A percentile compares a stretch with the other conserved stretches of the same genome.
phyloP scores from a whole-genome alignment of 2,888 invertebrate genomes.

The Pharmacophagus antenor region DNA sequence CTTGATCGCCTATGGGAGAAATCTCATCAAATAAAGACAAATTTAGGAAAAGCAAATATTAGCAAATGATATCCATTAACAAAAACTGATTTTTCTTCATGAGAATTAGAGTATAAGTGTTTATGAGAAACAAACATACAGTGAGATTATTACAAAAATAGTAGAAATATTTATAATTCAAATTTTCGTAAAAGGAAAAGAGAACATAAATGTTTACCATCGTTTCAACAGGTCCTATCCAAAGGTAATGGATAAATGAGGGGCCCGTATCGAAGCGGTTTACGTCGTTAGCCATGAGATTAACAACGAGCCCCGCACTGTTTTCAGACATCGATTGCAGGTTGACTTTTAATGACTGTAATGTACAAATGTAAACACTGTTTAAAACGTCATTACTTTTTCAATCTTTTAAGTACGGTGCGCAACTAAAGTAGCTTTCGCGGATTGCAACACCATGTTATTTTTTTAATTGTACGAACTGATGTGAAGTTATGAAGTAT shows the following conservation, averaged over 20 bases:
- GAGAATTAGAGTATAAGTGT: neutral
- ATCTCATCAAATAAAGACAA: neutral
- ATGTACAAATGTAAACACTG: constrained; percentile 15
- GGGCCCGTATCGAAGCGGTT: constrained; percentile 86
- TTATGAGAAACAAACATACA: neutral
- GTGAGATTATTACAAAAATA: neutral
- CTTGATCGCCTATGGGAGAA: too few species aligned
- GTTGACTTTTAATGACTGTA: constrained; percentile 68
- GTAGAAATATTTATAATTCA: neutral
- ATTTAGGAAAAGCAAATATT: neutral
- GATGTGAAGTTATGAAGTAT: too few species aligned
- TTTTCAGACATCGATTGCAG: constrained; percentile 67
- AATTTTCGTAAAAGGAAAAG: neutral
- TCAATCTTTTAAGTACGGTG: too few species aligned
- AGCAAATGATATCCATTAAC: neutral
- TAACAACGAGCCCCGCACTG: constrained; percentile 76
- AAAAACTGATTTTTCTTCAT: neutral
- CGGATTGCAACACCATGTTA: too few species aligned
- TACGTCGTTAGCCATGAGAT: constrained; percentile 88
- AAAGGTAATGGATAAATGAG: constrained; percentile 86
- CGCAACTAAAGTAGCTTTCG: too few species aligned
- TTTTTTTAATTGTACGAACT: too few species aligned
- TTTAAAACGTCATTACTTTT: neutral
- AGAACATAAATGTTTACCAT: constrained; percentile 53
- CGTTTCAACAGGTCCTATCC: constrained; percentile 88